Evolutionary conservation across 2,888 invertebrate species (phyloP).

Genomic region (Sepiola atlantica): DNA sequence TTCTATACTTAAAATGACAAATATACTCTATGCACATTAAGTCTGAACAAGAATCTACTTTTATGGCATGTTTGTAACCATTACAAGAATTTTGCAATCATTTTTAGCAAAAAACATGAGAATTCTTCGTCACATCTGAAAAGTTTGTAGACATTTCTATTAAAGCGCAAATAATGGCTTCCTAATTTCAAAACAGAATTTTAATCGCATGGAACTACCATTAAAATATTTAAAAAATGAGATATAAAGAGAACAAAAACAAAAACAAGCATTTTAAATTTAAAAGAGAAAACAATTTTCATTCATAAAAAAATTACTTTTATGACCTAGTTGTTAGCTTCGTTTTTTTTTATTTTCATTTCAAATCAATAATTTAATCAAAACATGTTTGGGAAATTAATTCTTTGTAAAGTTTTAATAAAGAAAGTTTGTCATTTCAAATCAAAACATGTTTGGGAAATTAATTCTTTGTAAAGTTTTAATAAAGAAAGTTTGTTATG

Average conservation of each 20-base stretch:
- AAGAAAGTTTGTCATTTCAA: too few species aligned
- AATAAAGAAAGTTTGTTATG: too few species aligned
- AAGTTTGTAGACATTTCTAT: background rate
- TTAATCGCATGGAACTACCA: background rate
- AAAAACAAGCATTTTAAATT: background rate
- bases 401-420: background rate
- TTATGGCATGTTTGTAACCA: background rate
- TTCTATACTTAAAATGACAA: too few species aligned
- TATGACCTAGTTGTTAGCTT: background rate
- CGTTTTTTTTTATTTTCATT: background rate
- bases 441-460: background rate
- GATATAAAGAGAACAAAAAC: background rate
- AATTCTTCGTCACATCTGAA: background rate
- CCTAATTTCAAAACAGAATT: slow-evolving; percentile 32
- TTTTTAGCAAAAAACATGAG: background rate
- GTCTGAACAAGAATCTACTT: background rate
- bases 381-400: background rate
- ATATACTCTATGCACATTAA: too few species aligned
- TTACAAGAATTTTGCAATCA: background rate
- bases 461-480: background rate
- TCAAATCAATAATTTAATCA: background rate
- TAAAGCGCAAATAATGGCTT: background rate
- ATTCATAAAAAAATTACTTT: background rate
- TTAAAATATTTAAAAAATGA: background rate
- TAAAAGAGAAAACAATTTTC: background rate